Base-by-base conservation (phyloP, 2,888 invertebrate species). In the Dichetophora obliterata region DNA sequence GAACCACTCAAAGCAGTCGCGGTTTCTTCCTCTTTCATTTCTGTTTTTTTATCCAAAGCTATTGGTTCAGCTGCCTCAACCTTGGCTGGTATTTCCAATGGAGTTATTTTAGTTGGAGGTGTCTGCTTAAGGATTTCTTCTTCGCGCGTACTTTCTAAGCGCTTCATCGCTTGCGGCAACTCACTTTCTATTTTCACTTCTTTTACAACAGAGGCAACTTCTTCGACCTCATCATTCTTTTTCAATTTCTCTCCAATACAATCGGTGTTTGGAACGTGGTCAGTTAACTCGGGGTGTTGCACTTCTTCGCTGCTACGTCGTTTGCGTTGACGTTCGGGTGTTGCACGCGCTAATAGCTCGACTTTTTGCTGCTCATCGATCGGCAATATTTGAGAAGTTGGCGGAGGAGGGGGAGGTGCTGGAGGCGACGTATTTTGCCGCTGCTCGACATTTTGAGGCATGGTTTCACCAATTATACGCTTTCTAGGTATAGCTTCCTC, bases 291-390 rank as follows among this genome's bases (percentile, higher is more conserved):
- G 1, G 66, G 27, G 6, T 50, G 31, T 22, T 78, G 61, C 8
- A 77, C 70, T 8, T 83, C 83, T 57, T 86, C 88, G 61, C 86
- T 88, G 48, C 85, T 88, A 3, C 86, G 84, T 0, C 88, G 84
- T 27, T 88, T 88, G 9, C 87, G 83, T 70, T 87, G 86, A 6
- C 81, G 79, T 52, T 79, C 76, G 5, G 69, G 37, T 1, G 50
- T 77, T 63, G 16, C 59, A 6, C n/a, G 27, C 16, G 9, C 34
- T 16, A 69, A 57, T 34, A 48, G 65, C 5, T 77, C 65, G 8
- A 16, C 50, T 16, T 73, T 48, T 59, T 70, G 34, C 27, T 37
- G 16, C 14, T 50, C 72, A 27, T 75, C 78, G 11, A 19, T 48
- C 19, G 19, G 27, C 3, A 11, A 43, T 43, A 11, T 43, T 43